These are phyloP conservation scores for Harpalus rufipes DNA, from an alignment of 2,888 invertebrate species.

Conservation along the genomic window DNA sequence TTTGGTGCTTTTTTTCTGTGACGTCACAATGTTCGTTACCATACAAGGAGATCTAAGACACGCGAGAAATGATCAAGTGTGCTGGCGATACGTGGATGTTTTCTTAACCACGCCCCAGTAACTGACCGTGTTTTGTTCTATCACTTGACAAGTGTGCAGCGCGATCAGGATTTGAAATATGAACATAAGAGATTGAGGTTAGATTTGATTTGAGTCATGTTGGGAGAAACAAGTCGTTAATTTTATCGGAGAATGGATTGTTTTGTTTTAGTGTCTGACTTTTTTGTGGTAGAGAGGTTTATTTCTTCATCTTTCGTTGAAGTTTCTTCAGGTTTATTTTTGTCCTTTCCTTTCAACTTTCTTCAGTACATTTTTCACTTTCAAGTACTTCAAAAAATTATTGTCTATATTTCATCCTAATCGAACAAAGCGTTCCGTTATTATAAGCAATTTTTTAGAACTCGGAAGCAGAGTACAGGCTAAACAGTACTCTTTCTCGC, in stretches of 20 bases:
- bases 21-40: constrained; percentile 45
- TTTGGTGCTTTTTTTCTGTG: constrained; percentile 9
- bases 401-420: no score
- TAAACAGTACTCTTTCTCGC: no score
- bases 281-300: neutral
- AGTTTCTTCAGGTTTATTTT: constrained; percentile 20
- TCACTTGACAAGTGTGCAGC: constrained; percentile 22
- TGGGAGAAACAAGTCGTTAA: neutral
- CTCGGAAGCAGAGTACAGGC: no score
- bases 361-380: neutral
- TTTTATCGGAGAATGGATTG: no score
- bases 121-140: constrained; percentile 45
- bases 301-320: constrained; percentile 1
- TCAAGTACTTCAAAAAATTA: no score
- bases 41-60: constrained; percentile 40
- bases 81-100: constrained; percentile 49
- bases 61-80: constrained; percentile 41
- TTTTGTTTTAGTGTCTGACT: neutral
- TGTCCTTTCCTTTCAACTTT: neutral
- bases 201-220: constrained; percentile 24
- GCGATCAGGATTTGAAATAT: constrained; percentile 10
- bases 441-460: no score
- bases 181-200: constrained; percentile 2
- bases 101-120: constrained; percentile 31
- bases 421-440: no score